Evolutionary conservation across 2,888 invertebrate genomes (phyloP).

Genomic region (Helleia helle): DNA sequence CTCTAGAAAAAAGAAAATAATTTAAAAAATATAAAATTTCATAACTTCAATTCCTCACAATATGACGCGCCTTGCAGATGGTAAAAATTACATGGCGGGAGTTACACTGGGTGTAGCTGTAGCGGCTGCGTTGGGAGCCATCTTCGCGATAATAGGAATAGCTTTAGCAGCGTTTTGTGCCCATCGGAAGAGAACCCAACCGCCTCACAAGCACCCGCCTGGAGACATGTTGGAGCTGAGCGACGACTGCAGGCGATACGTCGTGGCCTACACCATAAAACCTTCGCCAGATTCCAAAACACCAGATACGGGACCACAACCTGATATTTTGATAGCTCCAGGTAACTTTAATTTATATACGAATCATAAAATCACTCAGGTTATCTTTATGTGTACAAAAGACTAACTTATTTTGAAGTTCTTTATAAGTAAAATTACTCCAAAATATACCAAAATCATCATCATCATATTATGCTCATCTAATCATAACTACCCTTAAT

Average conservation of each 20-base stretch:
- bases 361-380: too few species aligned
- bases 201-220: conserved; percentile 58
- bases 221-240: conserved; percentile 77
- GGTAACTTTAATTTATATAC: conserved; percentile 63
- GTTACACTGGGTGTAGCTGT: conserved; percentile 79
- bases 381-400: too few species aligned
- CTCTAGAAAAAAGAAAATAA: too few species aligned
- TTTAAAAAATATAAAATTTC: too few species aligned
- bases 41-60: too few species aligned
- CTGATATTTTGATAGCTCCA: conserved; percentile 86
- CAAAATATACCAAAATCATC: too few species aligned
- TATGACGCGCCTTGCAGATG: conserved; percentile 78
- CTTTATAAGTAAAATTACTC: too few species aligned
- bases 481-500: too few species aligned
- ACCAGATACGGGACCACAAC: conserved; percentile 75
- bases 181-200: conserved; percentile 42
- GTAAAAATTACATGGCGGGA: conserved; percentile 79
- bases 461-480: too few species aligned
- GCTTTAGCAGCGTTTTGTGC: conserved; percentile 49
- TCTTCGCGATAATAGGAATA: conserved; percentile 47
- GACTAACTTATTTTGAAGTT: too few species aligned
- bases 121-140: conserved; percentile 48
- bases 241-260: conserved; percentile 87
- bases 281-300: conserved; percentile 72
- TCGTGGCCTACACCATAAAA: conserved; percentile 89